Evolutionary conservation across 2,888 invertebrate genomes (phyloP).

Genomic region (Nycteola revayana): DNA sequence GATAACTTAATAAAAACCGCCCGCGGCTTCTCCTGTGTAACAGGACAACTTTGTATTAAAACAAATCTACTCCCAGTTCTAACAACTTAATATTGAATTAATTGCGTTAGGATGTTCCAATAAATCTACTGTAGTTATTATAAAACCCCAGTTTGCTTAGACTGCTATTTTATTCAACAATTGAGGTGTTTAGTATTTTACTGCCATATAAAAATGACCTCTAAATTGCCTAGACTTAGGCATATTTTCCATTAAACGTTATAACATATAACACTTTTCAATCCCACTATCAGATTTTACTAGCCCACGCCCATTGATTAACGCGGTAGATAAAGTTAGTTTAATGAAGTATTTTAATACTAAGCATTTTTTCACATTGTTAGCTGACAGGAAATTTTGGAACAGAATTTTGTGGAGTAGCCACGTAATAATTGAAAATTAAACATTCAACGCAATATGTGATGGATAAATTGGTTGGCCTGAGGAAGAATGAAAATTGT

Average conservation of each 20-base stretch:
- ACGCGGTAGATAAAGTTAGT: constrained; percentile 66
- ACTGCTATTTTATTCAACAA: constrained; percentile 34
- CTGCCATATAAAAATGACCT: constrained; percentile 22
- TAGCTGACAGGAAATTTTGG: constrained; percentile 50
- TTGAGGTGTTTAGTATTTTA: constrained; percentile 15
- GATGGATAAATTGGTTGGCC: not conserved
- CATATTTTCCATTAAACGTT: constrained; percentile 8
- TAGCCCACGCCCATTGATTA: constrained; percentile 74
- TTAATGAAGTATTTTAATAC: constrained; percentile 75
- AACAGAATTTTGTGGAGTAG: constrained; percentile 24
- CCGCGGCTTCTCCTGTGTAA: no score
- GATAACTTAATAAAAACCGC: no score
- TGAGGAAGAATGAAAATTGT: no score
- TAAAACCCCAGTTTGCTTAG: constrained; percentile 63
- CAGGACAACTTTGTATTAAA: no score
- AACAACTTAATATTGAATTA: constrained; percentile 66
- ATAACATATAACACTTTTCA: constrained; percentile 33
- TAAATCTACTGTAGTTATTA: constrained; percentile 64
- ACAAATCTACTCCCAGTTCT: constrained; percentile 29
- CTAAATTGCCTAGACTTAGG: constrained; percentile 14
- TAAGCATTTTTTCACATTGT: constrained; percentile 71
- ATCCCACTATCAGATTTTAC: constrained; percentile 47
- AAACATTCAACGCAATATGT: no score
- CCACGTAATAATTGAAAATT: no score
- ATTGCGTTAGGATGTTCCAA: constrained; percentile 63